Percentiles rank a stretch among this genome's conserved stretches.
These are phyloP conservation scores for Apocrypta bakeri DNA, from an alignment of 1,140 invertebrate species.

Conservation along the genomic window DNA sequence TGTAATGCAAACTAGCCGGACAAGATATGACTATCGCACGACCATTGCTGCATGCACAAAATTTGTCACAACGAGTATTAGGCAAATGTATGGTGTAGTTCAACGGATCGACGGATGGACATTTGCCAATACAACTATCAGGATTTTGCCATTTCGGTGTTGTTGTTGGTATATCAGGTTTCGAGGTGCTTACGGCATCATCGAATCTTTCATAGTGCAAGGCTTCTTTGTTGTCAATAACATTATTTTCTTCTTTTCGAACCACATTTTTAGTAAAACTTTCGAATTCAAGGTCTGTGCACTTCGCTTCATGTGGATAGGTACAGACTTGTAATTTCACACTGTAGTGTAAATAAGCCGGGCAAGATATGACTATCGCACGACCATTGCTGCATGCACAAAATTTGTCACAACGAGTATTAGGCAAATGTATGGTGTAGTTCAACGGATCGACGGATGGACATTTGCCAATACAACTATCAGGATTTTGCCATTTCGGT, in stretches of 20 bases:
- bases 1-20: constrained; percentile 1
- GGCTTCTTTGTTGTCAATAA: too few species aligned
- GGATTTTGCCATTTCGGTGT: constrained; percentile 14
- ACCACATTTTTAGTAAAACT: too few species aligned
- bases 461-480: constrained; percentile 31
- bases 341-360: not conserved
- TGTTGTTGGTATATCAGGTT: not conserved
- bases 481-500: constrained; percentile 4
- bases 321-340: constrained; percentile 7
- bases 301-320: not conserved
- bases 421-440: constrained; percentile 13
- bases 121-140: constrained; percentile 25
- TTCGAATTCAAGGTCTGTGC: too few species aligned
- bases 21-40: not conserved
- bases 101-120: not conserved
- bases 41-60: constrained; percentile 19
- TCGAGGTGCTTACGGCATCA: too few species aligned
- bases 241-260: too few species aligned
- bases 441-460: not conserved
- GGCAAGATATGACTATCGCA: not conserved
- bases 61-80: constrained; percentile 21
- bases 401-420: constrained; percentile 15
- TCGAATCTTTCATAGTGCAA: too few species aligned
- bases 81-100: constrained; percentile 8
- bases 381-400: constrained; percentile 17